These are phyloP conservation scores for Poecilia gillii DNA, from an alignment of 2,797 vertebrate genomes.

Conservation along the genomic window DNA sequence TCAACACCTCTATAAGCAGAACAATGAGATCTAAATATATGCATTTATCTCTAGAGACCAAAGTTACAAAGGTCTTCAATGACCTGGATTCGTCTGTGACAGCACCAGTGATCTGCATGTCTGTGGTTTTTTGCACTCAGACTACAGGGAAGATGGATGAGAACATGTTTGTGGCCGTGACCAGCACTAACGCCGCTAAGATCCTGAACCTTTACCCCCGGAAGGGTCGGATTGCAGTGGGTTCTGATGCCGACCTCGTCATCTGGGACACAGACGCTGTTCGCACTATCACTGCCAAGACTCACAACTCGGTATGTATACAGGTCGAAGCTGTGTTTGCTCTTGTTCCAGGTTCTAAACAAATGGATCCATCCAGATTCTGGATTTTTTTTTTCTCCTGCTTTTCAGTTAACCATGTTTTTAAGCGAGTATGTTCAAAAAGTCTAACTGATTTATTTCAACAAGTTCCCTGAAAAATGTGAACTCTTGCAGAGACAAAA, in stretches of 20 bases:
- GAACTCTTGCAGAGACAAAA: not conserved
- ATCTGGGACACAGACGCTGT: slow-evolving; percentile 96
- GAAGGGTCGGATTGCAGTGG: slow-evolving; percentile 94
- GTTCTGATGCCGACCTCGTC: slow-evolving; percentile 94
- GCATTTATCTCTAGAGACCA: not conserved
- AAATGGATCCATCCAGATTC: not conserved
- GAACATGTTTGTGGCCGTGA: slow-evolving; percentile 97
- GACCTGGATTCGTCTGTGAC: not conserved
- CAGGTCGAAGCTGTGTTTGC: not conserved
- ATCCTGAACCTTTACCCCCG: slow-evolving; percentile 97
- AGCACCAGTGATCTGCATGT: not conserved
- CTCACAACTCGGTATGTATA: slow-evolving; percentile 89
- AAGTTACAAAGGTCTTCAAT: not conserved
- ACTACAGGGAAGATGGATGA: slow-evolving; percentile 99
- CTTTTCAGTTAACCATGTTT: not conserved
- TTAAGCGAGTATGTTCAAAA: not conserved
- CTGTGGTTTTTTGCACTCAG: slow-evolving; percentile 62
- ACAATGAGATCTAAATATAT: slow-evolving; percentile 1
- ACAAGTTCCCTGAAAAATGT: not conserved
- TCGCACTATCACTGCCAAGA: slow-evolving; percentile 95
- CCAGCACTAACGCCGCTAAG: slow-evolving; percentile 97
- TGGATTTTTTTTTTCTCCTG: not conserved
- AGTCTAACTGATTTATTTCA: not conserved
- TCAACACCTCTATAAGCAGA: not conserved
- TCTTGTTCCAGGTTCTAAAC: not conserved